These are phyloP conservation scores for Leuciscus waleckii DNA, from an alignment of 2,797 vertebrate genomes.

Conservation along the genomic window DNA sequence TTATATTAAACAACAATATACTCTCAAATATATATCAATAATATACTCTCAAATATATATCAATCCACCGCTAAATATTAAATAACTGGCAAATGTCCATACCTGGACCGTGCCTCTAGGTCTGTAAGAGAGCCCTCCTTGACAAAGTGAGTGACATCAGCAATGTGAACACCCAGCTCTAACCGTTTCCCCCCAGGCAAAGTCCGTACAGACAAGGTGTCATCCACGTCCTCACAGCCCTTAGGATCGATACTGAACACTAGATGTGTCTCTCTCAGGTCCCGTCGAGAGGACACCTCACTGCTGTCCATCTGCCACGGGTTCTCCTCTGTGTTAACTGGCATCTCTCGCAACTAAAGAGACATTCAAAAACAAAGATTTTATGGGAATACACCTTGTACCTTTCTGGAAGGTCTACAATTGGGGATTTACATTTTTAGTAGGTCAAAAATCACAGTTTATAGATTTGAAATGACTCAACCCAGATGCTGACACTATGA, in stretches of 20 bases:
- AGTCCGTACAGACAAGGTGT: slow-evolving; percentile 84
- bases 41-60: background rate
- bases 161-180: slow-evolving; percentile 96
- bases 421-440: background rate
- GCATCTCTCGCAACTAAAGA: slow-evolving; percentile 91
- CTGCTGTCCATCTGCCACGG: slow-evolving; percentile 83
- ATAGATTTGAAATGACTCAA: background rate
- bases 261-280: slow-evolving; percentile 85
- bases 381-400: background rate
- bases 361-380: slow-evolving; percentile 5
- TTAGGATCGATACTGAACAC: slow-evolving; percentile 97
- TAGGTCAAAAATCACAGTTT: background rate
- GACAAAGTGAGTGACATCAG: slow-evolving; percentile 94
- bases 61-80: background rate
- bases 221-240: slow-evolving; percentile 96
- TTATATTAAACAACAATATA: background rate
- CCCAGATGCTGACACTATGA: background rate
- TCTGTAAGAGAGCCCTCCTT: slow-evolving; percentile 85
- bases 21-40: background rate
- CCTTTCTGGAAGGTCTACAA: background rate
- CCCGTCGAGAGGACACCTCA: slow-evolving; percentile 75
- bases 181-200: slow-evolving; percentile 76
- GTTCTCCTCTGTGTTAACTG: slow-evolving; percentile 78
- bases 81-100: background rate
- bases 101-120: slow-evolving; percentile 89